Conservation (phyloP, 2,113 vertebrate species). For the Epinephelus fuscoguttatus region DNA sequence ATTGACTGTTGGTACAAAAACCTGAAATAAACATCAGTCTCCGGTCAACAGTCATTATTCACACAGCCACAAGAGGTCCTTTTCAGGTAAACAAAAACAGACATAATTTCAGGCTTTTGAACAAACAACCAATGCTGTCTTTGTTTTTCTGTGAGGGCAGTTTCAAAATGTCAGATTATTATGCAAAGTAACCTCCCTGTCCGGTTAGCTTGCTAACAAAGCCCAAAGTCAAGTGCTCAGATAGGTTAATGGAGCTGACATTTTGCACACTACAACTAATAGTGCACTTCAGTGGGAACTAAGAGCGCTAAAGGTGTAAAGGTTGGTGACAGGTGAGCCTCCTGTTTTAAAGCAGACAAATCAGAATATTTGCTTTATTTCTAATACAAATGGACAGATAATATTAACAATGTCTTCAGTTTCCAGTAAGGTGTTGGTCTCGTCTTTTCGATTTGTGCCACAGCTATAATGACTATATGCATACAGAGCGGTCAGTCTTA, state of each 20-base stretch:
- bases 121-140: slow-evolving; percentile 9
- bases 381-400: slow-evolving; percentile 3
- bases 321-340: slow-evolving; percentile 20
- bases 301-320: slow-evolving; percentile 34
- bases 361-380: slow-evolving; percentile 23
- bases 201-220: slow-evolving; percentile 41
- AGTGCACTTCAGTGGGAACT: slow-evolving; percentile 17
- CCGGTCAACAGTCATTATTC: background rate
- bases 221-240: slow-evolving; percentile 52
- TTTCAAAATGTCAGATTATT: slow-evolving; percentile 62
- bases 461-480: background rate
- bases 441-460: background rate
- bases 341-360: slow-evolving; percentile 16
- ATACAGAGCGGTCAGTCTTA: background rate
- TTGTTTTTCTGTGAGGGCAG: slow-evolving; percentile 20
- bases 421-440: background rate
- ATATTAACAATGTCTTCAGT: background rate
- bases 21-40: background rate
- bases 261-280: slow-evolving; percentile 46
- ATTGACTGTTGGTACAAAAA: background rate
- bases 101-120: slow-evolving; percentile 12
- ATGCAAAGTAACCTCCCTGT: slow-evolving; percentile 44
- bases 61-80: slow-evolving; percentile 10
- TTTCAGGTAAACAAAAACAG: slow-evolving; percentile 42
- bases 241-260: slow-evolving; percentile 67